Conservation (phyloP, 2,888 invertebrate species). For the Brachylomia viminalis region DNA sequence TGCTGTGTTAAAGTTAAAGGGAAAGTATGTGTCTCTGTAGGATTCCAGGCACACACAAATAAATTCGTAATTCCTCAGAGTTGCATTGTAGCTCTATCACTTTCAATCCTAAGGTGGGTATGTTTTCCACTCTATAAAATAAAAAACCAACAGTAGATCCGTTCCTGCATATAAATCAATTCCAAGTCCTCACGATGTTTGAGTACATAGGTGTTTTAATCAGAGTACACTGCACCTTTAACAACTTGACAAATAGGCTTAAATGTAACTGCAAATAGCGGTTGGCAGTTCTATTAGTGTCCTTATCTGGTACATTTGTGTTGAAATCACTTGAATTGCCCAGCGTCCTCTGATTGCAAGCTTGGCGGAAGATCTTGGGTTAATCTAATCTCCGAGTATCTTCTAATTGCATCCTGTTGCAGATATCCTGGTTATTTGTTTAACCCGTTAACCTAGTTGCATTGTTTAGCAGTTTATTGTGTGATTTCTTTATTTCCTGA, state of each 20-base stretch:
- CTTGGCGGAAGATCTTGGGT: slow-evolving; percentile 48
- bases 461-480: slow-evolving; percentile 45
- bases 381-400: slow-evolving; percentile 63
- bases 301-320: slow-evolving; percentile 39
- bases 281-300: slow-evolving; percentile 47
- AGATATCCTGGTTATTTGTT: slow-evolving; percentile 50
- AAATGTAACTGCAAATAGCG: slow-evolving; percentile 40
- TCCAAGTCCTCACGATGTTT: not conserved
- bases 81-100: not conserved
- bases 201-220: not conserved
- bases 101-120: not conserved
- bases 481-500: slow-evolving; percentile 41
- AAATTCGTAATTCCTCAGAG: not conserved
- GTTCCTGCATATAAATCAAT: not conserved
- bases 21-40: not conserved
- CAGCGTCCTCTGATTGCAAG: slow-evolving; percentile 50
- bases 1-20: not conserved
- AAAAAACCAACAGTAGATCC: not conserved
- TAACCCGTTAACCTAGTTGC: slow-evolving; percentile 50
- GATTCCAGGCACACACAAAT: not conserved
- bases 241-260: slow-evolving; percentile 11
- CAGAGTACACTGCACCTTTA: not conserved
- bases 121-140: not conserved
- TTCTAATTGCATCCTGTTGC: slow-evolving; percentile 63
- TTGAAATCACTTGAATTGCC: slow-evolving; percentile 43